These are phyloP conservation scores for Drosophila neotestacea DNA, from an alignment of 2,888 invertebrate species.

Conservation along the genomic window DNA sequence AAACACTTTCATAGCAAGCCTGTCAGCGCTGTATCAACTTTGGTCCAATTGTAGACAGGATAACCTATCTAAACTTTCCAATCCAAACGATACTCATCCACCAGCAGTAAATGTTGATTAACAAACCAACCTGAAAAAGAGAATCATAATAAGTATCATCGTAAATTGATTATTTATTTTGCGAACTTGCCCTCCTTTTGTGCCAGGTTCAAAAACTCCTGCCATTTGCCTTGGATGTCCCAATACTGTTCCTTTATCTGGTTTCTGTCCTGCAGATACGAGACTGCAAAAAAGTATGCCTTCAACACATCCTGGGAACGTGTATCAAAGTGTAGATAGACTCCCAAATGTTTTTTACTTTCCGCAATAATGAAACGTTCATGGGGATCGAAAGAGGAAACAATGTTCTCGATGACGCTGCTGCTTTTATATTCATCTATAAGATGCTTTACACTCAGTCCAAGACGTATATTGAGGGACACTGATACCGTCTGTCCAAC, in stretches of 20 bases:
- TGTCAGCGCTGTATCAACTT: conserved; percentile 23
- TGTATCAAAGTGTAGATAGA: conserved; percentile 85
- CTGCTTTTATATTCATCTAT: conserved; percentile 84
- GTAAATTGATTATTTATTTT: background rate
- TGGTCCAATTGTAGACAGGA: conserved; percentile 34
- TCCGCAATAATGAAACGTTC: conserved; percentile 85
- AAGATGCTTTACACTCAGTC: conserved; percentile 83
- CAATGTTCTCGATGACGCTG: conserved; percentile 84
- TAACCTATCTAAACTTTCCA: conserved; percentile 81
- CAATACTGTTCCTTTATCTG: conserved; percentile 85
- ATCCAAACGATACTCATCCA: conserved; percentile 87
- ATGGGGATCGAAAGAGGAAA: conserved; percentile 85
- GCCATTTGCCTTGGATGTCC: conserved; percentile 86
- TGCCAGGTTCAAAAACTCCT: conserved; percentile 83
- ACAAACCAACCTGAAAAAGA: conserved; percentile 87
- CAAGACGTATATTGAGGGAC: conserved; percentile 83
- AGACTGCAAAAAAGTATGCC: conserved; percentile 85
- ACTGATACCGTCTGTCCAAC: conserved; percentile 86
- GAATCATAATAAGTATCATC: background rate
- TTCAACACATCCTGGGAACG: conserved; percentile 84
- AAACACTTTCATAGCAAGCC: conserved; percentile 48
- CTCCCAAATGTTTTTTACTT: conserved; percentile 83
- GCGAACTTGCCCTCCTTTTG: conserved; percentile 85
- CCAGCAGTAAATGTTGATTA: conserved; percentile 87
- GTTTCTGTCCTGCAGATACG: conserved; percentile 85